Conservation (phyloP, 2,113 vertebrate species). For the Alexandromys fortis region DNA sequence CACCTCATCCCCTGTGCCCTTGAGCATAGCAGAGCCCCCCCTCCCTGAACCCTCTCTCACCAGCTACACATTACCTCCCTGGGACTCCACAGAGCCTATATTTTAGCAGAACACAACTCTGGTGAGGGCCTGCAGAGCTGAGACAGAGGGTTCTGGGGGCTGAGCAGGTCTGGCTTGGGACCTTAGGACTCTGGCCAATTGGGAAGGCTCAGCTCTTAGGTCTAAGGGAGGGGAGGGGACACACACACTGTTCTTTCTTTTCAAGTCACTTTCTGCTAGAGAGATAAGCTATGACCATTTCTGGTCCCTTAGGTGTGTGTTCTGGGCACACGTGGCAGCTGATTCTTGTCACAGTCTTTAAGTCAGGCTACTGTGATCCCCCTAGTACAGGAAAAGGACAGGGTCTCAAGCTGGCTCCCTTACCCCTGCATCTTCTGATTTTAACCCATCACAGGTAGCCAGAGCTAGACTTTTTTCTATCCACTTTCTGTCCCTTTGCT, state of each 20-base stretch:
- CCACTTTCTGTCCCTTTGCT: neutral
- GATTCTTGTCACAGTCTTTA: neutral
- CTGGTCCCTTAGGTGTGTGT: neutral
- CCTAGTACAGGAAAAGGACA: neutral
- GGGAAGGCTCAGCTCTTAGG: neutral
- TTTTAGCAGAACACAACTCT: neutral
- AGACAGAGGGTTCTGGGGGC: neutral
- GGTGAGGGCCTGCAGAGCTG: neutral
- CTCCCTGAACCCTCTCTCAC: neutral
- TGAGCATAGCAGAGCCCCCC: neutral
- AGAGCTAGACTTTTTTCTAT: neutral
- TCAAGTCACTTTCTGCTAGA: neutral
- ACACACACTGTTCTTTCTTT: neutral
- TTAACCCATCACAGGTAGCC: neutral
- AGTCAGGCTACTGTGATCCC: neutral
- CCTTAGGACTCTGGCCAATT: neutral
- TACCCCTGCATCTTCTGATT: neutral
- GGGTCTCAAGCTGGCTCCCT: neutral
- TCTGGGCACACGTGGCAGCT: neutral
- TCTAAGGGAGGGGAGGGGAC: neutral
- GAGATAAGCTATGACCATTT: too few species aligned
- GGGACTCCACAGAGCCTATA: neutral
- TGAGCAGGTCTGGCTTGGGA: neutral
- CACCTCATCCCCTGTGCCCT: too few species aligned
- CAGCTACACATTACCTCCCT: fast-evolving